Base-by-base conservation (phyloP, 2,888 invertebrate genomes). In the Drosophila picticornis region DNA sequence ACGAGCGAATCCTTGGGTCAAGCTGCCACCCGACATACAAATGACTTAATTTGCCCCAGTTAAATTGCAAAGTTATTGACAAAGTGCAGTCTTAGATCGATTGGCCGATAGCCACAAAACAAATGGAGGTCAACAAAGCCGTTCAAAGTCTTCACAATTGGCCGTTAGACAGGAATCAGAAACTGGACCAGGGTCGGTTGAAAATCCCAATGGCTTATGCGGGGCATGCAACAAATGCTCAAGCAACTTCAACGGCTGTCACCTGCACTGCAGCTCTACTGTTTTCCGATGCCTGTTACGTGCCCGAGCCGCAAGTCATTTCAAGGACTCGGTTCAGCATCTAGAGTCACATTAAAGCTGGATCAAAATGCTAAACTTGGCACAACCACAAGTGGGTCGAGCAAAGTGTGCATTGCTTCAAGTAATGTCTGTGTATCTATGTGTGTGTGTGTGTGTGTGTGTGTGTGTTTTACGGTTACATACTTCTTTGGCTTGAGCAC, bases 351-450 rank as follows among this genome's bases (percentile, higher is more conserved):
- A 31, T 31, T 34, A 22, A 27, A 16, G 29, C 36, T 40, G 48
- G 36, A 29, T 19, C 59, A 63, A 43, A 48, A 77, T 52, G 46
- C 77, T 71, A 50, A 60, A 77, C 48, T 40, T 46, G 46, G 31
- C 22, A n/a, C 25, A 40, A 40, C 29, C 50, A 55, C 10, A 86
- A 86, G 22, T 81, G 59, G 87, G 84, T 81, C 87, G 76, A 51
- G 4, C n/a, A 32, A 70, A 68, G 72, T 75, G 63, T 34, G 75
- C 77, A 73, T 34, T 57, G 51, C 36, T 34, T 34, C 32, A 27
- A 29, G 27, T 55, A n/a, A n/a, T 52, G 19, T 5, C 4, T 32
- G 1, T 32, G 9, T 38, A 7, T 36, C 13, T 32, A 13, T 25
- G 9, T 1, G 9, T 32, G 27, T 48, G 19, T 22, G 27, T 29